These are phyloP conservation scores for Thereuonema tuberculata DNA, from an alignment of 1,140 invertebrate genomes.

Conservation along the genomic window DNA sequence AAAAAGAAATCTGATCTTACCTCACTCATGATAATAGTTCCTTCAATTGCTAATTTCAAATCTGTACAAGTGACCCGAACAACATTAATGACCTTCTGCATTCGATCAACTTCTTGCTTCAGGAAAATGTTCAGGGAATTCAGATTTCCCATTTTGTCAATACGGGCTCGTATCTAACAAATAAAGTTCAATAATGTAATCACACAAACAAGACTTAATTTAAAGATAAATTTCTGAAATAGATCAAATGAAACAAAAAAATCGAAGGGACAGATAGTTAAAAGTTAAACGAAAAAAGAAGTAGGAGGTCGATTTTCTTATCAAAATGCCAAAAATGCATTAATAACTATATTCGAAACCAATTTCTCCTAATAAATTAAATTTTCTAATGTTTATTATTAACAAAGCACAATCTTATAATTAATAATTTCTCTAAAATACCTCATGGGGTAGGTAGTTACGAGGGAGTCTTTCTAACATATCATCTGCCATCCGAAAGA, in stretches of 20 bases:
- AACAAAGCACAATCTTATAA: too few relatives aligned
- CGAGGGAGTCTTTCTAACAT: constrained; percentile 85
- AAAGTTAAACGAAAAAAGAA: too few relatives aligned
- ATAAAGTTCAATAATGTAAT: too few relatives aligned
- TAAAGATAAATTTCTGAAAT: too few relatives aligned
- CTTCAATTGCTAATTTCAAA: constrained; percentile 87
- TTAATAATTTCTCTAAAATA: constrained; percentile 28
- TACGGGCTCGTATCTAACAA: constrained; percentile 53
- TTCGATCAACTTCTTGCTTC: constrained; percentile 87
- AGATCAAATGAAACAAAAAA: too few relatives aligned
- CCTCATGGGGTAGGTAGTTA: constrained; percentile 81
- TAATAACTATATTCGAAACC: too few relatives aligned
- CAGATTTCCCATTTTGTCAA: constrained; percentile 78
- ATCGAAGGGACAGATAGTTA: too few relatives aligned
- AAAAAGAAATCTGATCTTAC: constrained; percentile 23
- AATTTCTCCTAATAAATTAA: too few relatives aligned
- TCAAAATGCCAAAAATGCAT: too few relatives aligned
- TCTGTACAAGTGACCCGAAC: constrained; percentile 69
- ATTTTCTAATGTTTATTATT: too few relatives aligned
- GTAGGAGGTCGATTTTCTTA: too few relatives aligned
- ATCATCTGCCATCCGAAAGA: constrained; percentile 78
- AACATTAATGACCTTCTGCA: constrained; percentile 63
- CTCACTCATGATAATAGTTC: constrained; percentile 94
- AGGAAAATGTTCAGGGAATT: constrained; percentile 93
- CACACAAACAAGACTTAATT: too few relatives aligned